Evolutionary conservation across 2,113 vertebrate genomes (phyloP).

Genomic region (Sander lucioperca): DNA sequence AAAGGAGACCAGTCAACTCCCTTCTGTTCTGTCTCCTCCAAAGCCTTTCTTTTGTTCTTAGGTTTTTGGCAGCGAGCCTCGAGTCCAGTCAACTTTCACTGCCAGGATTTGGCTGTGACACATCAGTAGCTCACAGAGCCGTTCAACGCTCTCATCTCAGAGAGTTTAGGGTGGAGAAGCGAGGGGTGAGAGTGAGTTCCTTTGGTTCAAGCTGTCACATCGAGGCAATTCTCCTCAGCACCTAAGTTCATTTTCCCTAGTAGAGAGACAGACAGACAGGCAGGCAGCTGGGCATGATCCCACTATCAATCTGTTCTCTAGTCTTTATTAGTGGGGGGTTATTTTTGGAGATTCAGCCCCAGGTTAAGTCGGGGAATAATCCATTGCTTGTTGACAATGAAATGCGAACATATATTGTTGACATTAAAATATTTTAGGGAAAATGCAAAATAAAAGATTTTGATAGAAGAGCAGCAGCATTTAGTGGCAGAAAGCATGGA

Average conservation of each 20-base stretch:
- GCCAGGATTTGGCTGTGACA: slow-evolving; percentile 68
- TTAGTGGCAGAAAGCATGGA: background rate
- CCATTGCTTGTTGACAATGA: background rate
- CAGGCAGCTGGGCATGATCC: slow-evolving; percentile 5
- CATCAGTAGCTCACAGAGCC: slow-evolving; percentile 53
- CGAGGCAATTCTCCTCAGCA: slow-evolving; percentile 16
- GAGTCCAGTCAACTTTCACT: slow-evolving; percentile 63
- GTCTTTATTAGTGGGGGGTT: background rate
- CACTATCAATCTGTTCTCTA: background rate
- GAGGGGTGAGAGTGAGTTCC: slow-evolving; percentile 30
- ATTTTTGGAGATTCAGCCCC: background rate
- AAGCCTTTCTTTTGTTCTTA: slow-evolving; percentile 55
- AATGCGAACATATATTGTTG: background rate
- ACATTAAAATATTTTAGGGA: no score
- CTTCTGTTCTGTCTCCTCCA: slow-evolving; percentile 52
- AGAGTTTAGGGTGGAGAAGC: slow-evolving; percentile 33
- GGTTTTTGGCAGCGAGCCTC: slow-evolving; percentile 52
- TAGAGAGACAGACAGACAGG: background rate
- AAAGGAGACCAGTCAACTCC: slow-evolving; percentile 41
- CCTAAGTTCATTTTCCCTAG: slow-evolving; percentile 5
- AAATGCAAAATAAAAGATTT: background rate
- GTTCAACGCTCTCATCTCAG: slow-evolving; percentile 44
- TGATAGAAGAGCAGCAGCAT: background rate
- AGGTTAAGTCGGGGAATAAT: background rate
- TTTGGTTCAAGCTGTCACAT: slow-evolving; percentile 40